Percentiles rank a stretch among this genome's conserved stretches.
phyloP scores from a whole-genome alignment of 2,113 vertebrate genomes.

The Peromyscus californicus region DNA sequence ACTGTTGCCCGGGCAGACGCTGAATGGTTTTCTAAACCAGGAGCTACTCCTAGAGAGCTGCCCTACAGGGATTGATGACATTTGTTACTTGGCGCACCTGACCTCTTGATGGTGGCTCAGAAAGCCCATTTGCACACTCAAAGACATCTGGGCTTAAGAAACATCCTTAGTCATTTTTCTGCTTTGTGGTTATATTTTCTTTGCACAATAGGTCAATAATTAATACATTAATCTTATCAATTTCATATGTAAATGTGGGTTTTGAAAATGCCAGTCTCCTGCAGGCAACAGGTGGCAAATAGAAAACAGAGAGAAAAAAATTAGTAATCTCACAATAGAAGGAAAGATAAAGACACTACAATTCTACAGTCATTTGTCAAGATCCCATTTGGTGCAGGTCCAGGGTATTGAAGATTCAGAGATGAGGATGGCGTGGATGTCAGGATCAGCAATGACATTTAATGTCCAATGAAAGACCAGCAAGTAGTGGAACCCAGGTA shows the following conservation, averaged over 20 bases:
- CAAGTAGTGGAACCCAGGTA: neutral
- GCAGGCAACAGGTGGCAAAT: constrained; percentile 45
- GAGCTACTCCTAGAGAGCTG: neutral
- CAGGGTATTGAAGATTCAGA: neutral
- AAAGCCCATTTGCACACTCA: neutral
- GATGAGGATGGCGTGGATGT: neutral
- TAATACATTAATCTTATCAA: constrained; percentile 47
- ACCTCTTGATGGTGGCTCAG: neutral
- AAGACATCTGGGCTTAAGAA: constrained; percentile 1
- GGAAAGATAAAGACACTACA: neutral
- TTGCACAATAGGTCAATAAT: constrained; percentile 54
- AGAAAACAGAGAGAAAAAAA: constrained; percentile 20
- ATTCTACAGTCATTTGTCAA: neutral
- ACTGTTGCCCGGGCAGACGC: neutral
- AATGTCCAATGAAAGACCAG: neutral
- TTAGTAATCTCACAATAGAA: constrained; percentile 8
- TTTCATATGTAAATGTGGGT: constrained; percentile 70
- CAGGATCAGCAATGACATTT: neutral
- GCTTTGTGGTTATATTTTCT: constrained; percentile 26
- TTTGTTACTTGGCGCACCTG: neutral
- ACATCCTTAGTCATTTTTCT: constrained; percentile 18
- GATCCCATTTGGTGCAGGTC: neutral
- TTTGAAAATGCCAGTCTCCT: constrained; percentile 70
- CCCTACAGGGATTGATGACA: neutral
- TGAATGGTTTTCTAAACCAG: neutral